A percentile compares a stretch with the other conserved stretches of the same genome.
Evolutionary conservation across 2,797 vertebrate species (phyloP).

Genomic region (Poecilia gillii): DNA sequence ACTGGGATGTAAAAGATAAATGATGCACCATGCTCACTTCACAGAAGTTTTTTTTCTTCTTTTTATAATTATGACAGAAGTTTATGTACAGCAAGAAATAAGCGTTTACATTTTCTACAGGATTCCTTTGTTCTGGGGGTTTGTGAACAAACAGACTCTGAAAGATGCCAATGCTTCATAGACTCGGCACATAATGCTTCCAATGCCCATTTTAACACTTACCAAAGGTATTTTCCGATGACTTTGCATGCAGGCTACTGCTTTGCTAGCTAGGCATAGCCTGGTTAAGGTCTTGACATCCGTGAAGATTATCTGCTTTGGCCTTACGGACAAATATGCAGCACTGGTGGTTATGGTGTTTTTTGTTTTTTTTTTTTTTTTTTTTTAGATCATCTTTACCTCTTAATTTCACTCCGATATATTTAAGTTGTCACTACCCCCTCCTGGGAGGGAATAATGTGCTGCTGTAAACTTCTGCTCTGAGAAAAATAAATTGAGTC

Average conservation of each 20-base stretch:
- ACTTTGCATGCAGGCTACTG: slow-evolving; percentile 3
- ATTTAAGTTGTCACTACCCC: neutral
- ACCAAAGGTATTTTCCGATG: neutral
- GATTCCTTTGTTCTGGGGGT: too few relatives aligned
- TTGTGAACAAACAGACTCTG: neutral
- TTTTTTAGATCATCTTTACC: too few relatives aligned
- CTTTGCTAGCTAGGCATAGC: neutral
- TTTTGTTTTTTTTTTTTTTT: neutral
- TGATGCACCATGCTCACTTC: neutral
- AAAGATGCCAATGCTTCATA: neutral
- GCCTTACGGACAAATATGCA: neutral
- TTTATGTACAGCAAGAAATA: neutral
- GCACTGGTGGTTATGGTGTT: neutral
- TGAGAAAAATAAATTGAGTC: neutral
- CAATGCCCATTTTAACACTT: neutral
- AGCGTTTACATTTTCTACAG: neutral
- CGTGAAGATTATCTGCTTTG: neutral
- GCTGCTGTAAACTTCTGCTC: neutral
- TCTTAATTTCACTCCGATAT: neutral
- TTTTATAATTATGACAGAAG: neutral
- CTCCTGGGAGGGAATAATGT: neutral
- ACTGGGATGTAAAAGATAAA: neutral
- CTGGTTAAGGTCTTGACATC: neutral
- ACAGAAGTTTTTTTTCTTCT: neutral
- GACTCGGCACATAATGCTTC: neutral